These are phyloP conservation scores for Drosophila parabipectinata DNA, from an alignment of 1,140 invertebrate genomes.

Conservation along the genomic window DNA sequence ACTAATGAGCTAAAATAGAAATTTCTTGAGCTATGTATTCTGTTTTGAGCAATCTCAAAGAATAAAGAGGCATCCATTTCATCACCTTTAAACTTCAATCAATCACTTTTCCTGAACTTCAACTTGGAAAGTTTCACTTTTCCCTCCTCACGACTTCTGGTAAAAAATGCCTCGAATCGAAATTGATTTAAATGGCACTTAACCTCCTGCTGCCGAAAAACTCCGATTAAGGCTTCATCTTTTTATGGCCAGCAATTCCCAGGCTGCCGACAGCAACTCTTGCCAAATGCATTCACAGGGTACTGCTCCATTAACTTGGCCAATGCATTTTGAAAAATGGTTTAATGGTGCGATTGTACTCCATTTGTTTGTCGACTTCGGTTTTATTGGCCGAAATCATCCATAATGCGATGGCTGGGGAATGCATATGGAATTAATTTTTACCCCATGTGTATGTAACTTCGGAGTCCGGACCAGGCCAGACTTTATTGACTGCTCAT, in stretches of 20 bases:
- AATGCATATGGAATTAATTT: conserved; percentile 67
- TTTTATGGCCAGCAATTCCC: conserved; percentile 29
- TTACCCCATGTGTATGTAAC: conserved; percentile 42
- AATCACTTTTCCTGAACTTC: conserved; percentile 34
- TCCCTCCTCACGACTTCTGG: conserved; percentile 18
- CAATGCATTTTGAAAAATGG: conserved; percentile 64
- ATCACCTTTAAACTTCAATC: conserved; percentile 1
- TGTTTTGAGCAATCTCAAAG: no score
- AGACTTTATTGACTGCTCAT: conserved; percentile 64
- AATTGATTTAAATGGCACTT: conserved; percentile 33
- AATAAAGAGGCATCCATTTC: background rate
- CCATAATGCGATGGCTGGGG: conserved; percentile 45
- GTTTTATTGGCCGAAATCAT: conserved; percentile 73
- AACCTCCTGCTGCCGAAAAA: background rate
- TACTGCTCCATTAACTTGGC: conserved; percentile 41
- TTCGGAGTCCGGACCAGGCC: conserved; percentile 3
- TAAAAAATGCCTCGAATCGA: conserved; percentile 11
- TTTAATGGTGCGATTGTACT: conserved; percentile 58
- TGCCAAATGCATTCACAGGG: conserved; percentile 49
- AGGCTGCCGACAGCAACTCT: conserved; percentile 25
- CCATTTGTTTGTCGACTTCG: conserved; percentile 40
- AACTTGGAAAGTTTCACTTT: conserved; percentile 29
- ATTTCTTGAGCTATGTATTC: no score
- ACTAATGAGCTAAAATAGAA: background rate
- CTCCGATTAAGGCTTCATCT: conserved; percentile 12